phyloP scores from a whole-genome alignment of 1,140 invertebrate species.

The Cyphomyrmex costatus region DNA sequence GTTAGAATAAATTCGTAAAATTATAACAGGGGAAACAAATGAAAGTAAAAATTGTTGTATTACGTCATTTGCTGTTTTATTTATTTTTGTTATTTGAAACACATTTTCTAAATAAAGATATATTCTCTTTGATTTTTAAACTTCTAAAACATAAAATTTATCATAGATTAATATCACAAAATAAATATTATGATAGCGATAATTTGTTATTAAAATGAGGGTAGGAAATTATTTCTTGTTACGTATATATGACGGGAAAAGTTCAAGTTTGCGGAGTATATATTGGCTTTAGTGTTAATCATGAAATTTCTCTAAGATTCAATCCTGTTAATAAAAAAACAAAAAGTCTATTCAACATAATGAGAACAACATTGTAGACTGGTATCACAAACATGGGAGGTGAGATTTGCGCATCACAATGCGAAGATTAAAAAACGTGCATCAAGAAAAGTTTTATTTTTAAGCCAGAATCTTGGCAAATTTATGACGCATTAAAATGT shows the following conservation, averaged over 20 bases:
- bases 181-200: slow-evolving; percentile 32
- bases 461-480: neutral
- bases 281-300: slow-evolving; percentile 27
- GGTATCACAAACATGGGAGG: neutral
- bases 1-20: neutral
- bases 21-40: neutral
- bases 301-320: slow-evolving; percentile 32
- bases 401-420: slow-evolving; percentile 5
- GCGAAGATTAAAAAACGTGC: slow-evolving; percentile 25
- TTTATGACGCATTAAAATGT: neutral
- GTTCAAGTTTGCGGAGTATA: slow-evolving; percentile 43
- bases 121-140: slow-evolving; percentile 21
- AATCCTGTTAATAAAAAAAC: slow-evolving; percentile 6
- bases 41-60: neutral
- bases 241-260: neutral
- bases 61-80: neutral
- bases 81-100: neutral
- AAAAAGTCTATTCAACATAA: slow-evolving; percentile 4
- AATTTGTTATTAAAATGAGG: slow-evolving; percentile 35
- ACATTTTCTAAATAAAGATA: neutral
- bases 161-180: neutral
- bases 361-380: slow-evolving; percentile 7
- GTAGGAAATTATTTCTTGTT: slow-evolving; percentile 7
- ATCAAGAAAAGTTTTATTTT: slow-evolving; percentile 25
- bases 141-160: neutral